Percentiles rank a stretch among this genome's conserved stretches.
Evolutionary conservation across 1,140 invertebrate species (phyloP).

Genomic region (Drosophila willistoni): DNA sequence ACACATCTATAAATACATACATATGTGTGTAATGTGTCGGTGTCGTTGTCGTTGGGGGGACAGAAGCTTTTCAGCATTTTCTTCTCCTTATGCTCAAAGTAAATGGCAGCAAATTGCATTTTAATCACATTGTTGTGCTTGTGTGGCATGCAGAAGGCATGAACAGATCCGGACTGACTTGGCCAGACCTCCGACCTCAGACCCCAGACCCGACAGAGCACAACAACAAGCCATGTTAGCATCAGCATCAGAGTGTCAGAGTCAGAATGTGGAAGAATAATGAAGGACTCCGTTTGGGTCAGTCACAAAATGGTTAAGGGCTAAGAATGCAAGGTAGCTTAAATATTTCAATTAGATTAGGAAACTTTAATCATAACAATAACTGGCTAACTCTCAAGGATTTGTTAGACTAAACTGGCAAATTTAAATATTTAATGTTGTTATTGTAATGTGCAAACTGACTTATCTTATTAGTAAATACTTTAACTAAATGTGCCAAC

Average conservation of each 20-base stretch:
- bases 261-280: background rate
- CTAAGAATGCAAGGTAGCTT: background rate
- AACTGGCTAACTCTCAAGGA: no score
- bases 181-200: background rate
- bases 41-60: background rate
- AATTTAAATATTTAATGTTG: no score
- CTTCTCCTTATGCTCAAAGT: slow-evolving; percentile 47
- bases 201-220: background rate
- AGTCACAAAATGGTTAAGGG: background rate
- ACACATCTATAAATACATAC: no score
- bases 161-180: slow-evolving; percentile 2
- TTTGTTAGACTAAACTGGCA: no score
- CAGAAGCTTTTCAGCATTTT: slow-evolving; percentile 49
- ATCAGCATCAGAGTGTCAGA: no score
- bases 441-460: no score
- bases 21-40: slow-evolving; percentile 6
- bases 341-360: slow-evolving; percentile 5
- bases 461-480: no score
- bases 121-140: slow-evolving; percentile 75
- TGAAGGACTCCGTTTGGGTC: background rate
- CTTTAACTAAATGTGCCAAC: no score
- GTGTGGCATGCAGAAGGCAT: slow-evolving; percentile 37
- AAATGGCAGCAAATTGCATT: slow-evolving; percentile 78
- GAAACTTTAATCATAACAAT: background rate
- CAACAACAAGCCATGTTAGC: background rate